A percentile compares a stretch with the other conserved stretches of the same genome.
Conservation (phyloP, 2,888 invertebrate species). For the Ochropleura plecta region DNA sequence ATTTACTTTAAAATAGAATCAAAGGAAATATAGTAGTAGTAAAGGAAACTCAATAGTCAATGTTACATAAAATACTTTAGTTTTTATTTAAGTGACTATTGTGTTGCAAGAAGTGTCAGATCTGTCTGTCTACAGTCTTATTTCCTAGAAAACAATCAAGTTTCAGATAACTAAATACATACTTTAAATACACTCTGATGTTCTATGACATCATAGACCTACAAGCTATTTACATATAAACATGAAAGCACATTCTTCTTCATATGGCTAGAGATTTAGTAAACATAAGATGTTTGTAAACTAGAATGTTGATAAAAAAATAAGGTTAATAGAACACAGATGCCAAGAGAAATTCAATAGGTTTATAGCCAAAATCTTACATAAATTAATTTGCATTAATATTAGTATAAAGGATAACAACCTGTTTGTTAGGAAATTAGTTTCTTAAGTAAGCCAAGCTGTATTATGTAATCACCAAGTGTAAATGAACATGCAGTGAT, state of each 20-base stretch:
- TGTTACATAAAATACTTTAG: constrained; percentile 22
- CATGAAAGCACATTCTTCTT: background rate
- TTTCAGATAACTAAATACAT: background rate
- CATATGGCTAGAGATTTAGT: background rate
- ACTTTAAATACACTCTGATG: background rate
- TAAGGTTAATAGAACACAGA: constrained; percentile 42
- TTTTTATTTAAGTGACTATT: background rate
- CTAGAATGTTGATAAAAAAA: constrained; percentile 22
- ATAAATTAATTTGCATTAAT: constrained; percentile 53
- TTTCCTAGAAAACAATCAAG: constrained; percentile 22
- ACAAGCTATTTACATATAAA: background rate
- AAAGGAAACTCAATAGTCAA: constrained; percentile 5
- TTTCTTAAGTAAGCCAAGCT: constrained; percentile 38
- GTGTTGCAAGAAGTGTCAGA: constrained; percentile 1
- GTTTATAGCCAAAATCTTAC: constrained; percentile 38
- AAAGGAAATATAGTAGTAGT: background rate
- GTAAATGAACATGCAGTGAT: constrained; percentile 26
- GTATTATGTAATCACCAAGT: constrained; percentile 58
- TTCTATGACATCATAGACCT: background rate
- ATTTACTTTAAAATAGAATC: constrained; percentile 13
- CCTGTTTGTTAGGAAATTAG: constrained; percentile 55
- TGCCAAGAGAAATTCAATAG: constrained; percentile 50
- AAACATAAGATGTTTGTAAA: constrained; percentile 25
- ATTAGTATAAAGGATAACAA: constrained; percentile 51
- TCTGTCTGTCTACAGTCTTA: background rate